Conservation (phyloP, 2,888 invertebrate species). For the Ectobius pallidus region DNA sequence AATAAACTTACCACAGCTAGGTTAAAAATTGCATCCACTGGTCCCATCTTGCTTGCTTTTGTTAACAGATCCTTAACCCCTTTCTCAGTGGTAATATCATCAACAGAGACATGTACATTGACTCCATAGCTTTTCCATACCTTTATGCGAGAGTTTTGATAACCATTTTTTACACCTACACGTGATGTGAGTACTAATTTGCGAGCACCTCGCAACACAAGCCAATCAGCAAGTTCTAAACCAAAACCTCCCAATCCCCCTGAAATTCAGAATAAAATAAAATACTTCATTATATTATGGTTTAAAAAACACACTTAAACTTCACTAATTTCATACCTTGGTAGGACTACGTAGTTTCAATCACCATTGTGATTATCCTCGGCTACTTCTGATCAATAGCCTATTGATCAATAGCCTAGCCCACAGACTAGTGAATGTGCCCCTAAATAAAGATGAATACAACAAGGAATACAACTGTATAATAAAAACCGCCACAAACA, state of each 20-base stretch:
- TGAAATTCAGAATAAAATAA: too few relatives aligned
- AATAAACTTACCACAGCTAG: constrained; percentile 75
- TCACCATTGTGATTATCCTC: too few relatives aligned
- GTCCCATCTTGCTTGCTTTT: constrained; percentile 67
- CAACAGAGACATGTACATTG: constrained; percentile 68
- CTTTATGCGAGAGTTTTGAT: constrained; percentile 59
- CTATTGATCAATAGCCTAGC: too few relatives aligned
- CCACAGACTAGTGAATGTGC: too few relatives aligned
- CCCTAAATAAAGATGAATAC: too few relatives aligned
- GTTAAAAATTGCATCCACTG: constrained; percentile 86
- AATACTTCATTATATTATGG: too few relatives aligned
- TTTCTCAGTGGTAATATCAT: constrained; percentile 71
- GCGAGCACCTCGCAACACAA: constrained; percentile 75
- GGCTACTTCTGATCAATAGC: too few relatives aligned
- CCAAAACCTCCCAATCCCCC: constrained; percentile 94
- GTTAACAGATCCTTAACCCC: constrained; percentile 75
- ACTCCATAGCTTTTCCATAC: constrained; percentile 75
- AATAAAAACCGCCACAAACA: too few relatives aligned
- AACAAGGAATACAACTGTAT: too few relatives aligned
- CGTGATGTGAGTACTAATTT: constrained; percentile 63
- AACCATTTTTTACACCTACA: constrained; percentile 61
- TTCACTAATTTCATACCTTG: too few relatives aligned
- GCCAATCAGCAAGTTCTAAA: constrained; percentile 85
- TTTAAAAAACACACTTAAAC: too few relatives aligned
- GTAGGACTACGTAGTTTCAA: too few relatives aligned